Conservation (phyloP, 2,797 vertebrate species). For the Sternotherus odoratus region DNA sequence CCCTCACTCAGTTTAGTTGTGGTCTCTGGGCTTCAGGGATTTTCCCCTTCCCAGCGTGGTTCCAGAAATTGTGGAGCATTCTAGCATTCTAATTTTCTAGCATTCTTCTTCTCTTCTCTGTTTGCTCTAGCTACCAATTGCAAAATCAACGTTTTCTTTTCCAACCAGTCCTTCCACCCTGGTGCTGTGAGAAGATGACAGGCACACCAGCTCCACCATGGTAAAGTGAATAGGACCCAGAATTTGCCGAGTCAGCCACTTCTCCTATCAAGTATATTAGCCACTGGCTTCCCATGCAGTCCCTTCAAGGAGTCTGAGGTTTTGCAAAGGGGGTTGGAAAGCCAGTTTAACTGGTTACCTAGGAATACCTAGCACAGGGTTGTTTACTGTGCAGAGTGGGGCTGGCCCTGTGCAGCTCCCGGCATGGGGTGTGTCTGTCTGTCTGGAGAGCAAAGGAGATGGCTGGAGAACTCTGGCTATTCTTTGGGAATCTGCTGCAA, state of each 20-base stretch:
- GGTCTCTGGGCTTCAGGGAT: background rate
- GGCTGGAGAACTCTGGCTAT: background rate
- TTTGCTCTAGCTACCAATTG: background rate
- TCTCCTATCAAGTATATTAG: background rate
- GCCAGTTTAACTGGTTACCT: background rate
- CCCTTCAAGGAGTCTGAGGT: background rate
- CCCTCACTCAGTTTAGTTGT: background rate
- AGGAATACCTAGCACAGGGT: background rate
- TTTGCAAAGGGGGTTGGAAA: background rate
- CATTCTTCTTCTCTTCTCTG: background rate
- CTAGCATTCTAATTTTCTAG: background rate
- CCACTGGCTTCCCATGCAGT: background rate
- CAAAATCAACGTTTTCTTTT: background rate
- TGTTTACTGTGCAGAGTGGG: background rate
- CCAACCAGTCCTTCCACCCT: rapidly evolving
- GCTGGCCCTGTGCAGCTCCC: background rate
- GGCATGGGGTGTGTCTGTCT: background rate
- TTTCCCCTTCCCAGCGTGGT: background rate
- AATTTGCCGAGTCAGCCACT: background rate
- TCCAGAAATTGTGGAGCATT: background rate
- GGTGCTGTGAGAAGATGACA: background rate
- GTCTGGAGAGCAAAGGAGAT: background rate
- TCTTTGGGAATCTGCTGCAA: background rate
- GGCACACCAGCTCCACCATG: background rate
- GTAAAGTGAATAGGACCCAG: background rate